These are phyloP conservation scores for Bombylius major DNA, from an alignment of 2,888 invertebrate species.

Conservation along the genomic window DNA sequence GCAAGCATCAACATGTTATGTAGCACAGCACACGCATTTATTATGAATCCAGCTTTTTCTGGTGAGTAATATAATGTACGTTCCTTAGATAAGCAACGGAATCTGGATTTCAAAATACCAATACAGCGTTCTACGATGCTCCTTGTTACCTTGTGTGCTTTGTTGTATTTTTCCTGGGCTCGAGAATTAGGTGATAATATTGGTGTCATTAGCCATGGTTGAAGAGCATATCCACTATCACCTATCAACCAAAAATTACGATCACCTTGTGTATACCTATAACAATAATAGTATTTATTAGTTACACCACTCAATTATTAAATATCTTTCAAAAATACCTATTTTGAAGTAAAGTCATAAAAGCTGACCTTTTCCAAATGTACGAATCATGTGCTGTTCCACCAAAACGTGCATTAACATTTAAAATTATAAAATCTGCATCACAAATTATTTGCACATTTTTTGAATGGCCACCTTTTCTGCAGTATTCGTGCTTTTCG, in stretches of 20 bases:
- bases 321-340: neutral
- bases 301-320: too few relatives aligned
- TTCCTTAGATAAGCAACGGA: neutral
- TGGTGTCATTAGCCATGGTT: constrained; percentile 3
- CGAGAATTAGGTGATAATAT: too few relatives aligned
- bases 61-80: neutral
- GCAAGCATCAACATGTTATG: neutral
- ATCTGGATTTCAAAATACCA: neutral
- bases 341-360: neutral
- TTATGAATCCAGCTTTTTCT: neutral
- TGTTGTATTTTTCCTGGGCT: neutral
- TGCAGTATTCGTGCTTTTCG: neutral
- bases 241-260: constrained; percentile 9
- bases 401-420: constrained; percentile 1
- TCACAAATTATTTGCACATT: constrained; percentile 8
- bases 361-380: constrained; percentile 2
- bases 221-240: constrained; percentile 9
- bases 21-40: neutral
- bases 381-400: constrained; percentile 4
- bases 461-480: constrained; percentile 8
- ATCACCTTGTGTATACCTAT: neutral
- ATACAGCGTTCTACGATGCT: neutral
- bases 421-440: constrained; percentile 1
- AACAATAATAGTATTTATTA: neutral
- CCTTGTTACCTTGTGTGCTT: neutral